Evolutionary conservation across 2,113 vertebrate species (phyloP), one percentile per base, ranked within the genome.

Genomic region (Artemisiospiza belli): DNA sequence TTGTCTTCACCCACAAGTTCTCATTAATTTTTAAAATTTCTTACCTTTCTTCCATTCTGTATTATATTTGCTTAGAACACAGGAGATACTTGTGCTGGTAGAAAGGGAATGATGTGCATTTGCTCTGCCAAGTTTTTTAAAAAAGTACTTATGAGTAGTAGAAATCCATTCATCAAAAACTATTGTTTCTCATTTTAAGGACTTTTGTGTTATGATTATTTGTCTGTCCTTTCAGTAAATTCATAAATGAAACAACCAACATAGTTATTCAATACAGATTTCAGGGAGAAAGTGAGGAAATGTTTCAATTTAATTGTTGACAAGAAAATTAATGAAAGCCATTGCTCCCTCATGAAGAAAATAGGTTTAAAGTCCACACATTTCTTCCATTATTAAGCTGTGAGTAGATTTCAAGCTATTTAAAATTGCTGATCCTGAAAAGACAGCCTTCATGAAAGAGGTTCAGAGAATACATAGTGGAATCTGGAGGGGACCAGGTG

Each of bases 361-460:
- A 90, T 75, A 92, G 35, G 31, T 93, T 93, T 90, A 33, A 89
- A 92, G 76, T 91, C 90, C 49, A 55, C 31, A 83, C 20, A 69
- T 64, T 92, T 95, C 66, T 93, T 92, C 69, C 54, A 62, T 39
- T 93, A 57, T 95, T 91, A 87, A 95, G 14, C 19, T 72, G 61
- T 51, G 57, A 87, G 76, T 72, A 94, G 80, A 75, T 75, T 90
- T 89, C 87, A 89, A 92, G 73, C 76, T 90, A 18, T 90, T 93
- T 93, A 69, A 95, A 93, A 91, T 62, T 82, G 47, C 57, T 93
- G 68, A 87, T 92, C 86, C 73, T 94, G 86, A 93, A 93, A 93
- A 93, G 28, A 19, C 59, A 89, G 5, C 28, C 61, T 79, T 66
- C 54, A 28, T 57, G 77, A 62, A 89, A 84, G 76, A 91, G n/a